Conservation (phyloP, 2,113 vertebrate species). For the Xiphias gladius region DNA sequence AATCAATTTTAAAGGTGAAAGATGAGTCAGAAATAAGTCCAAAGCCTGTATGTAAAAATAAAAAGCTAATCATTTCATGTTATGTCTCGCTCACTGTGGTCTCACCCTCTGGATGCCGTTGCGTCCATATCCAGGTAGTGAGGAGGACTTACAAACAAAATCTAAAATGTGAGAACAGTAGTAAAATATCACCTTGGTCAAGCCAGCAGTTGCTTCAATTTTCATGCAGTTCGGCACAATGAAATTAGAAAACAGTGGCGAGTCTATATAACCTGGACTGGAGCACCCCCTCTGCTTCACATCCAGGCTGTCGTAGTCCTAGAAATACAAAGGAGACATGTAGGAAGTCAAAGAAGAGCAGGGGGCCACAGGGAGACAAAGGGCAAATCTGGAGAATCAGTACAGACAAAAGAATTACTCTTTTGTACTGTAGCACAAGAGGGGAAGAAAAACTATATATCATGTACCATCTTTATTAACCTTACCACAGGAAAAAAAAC, state of each 20-base stretch:
- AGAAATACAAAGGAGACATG: neutral
- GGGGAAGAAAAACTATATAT: neutral
- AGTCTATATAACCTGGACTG: slow-evolving; percentile 89
- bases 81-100: neutral
- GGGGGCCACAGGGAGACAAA: neutral
- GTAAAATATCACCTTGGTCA: neutral
- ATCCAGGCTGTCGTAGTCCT: slow-evolving; percentile 92
- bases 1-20: neutral
- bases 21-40: slow-evolving; percentile 2
- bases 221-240: neutral
- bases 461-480: neutral
- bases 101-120: slow-evolving; percentile 95
- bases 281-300: slow-evolving; percentile 88
- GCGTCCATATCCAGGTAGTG: slow-evolving; percentile 95
- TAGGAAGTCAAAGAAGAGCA: neutral
- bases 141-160: slow-evolving; percentile 95
- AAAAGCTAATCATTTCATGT: neutral
- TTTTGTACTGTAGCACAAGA: slow-evolving; percentile 4
- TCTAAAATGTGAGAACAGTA: slow-evolving; percentile 82
- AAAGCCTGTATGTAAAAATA: neutral
- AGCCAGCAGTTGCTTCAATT: neutral
- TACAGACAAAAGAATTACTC: slow-evolving; percentile 51
- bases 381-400: slow-evolving; percentile 83
- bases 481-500: neutral
- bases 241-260: neutral